Conservation (phyloP, 2,888 invertebrate genomes). For the Rosalia funebris region DNA sequence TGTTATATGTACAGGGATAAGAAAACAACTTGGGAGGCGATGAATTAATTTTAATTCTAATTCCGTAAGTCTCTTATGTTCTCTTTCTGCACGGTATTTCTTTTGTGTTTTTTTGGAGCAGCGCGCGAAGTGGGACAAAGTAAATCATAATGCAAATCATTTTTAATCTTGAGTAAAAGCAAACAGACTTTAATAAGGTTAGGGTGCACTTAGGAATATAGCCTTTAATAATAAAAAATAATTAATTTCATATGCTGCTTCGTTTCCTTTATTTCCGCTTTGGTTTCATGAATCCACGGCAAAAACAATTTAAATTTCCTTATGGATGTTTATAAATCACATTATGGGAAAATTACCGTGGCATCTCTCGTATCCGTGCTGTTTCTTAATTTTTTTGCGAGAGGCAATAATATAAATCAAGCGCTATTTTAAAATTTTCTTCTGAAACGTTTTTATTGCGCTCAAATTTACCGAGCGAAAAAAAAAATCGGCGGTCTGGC, state of each 20-base stretch:
- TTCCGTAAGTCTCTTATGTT: constrained; percentile 52
- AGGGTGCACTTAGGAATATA: constrained; percentile 46
- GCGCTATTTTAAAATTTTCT: background rate
- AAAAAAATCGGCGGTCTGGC: background rate
- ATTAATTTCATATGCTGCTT: constrained; percentile 44
- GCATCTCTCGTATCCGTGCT: background rate
- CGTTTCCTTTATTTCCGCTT: constrained; percentile 22
- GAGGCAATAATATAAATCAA: background rate
- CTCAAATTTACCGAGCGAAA: background rate
- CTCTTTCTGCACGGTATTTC: constrained; percentile 42
- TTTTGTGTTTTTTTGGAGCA: constrained; percentile 52
- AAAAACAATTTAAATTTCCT: too few species aligned
- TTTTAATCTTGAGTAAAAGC: constrained; percentile 58
- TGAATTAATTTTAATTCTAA: constrained; percentile 57
- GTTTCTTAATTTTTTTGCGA: background rate
- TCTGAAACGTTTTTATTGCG: background rate
- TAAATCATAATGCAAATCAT: constrained; percentile 58
- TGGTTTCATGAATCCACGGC: too few species aligned
- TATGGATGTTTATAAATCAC: too few species aligned
- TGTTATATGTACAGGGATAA: constrained; percentile 37
- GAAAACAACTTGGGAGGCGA: constrained; percentile 29
- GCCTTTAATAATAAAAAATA: constrained; percentile 47
- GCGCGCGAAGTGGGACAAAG: constrained; percentile 47
- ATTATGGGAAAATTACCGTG: too few species aligned
- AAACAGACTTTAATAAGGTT: constrained; percentile 54